Conservation (phyloP, 2,888 invertebrate species). For the Caenorhabditis imperialis region DNA sequence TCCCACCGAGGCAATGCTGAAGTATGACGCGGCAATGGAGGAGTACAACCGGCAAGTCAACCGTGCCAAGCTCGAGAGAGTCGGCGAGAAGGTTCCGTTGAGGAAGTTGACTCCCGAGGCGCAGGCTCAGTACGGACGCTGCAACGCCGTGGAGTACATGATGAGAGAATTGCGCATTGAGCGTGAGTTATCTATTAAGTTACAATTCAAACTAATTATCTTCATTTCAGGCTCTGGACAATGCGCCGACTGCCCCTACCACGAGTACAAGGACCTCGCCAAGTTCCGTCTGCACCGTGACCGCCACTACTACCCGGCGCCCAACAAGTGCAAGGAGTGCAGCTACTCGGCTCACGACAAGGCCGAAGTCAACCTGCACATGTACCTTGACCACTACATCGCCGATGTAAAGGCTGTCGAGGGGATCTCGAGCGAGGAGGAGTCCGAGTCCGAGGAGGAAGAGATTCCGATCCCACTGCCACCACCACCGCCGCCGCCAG, state of each 20-base stretch:
- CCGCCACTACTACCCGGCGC: background rate
- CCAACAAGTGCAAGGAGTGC: slow-evolving; percentile 16
- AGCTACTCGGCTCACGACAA: background rate
- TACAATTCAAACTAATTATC: background rate
- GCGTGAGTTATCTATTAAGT: background rate
- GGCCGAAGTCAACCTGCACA: slow-evolving; percentile 4
- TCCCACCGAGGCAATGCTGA: too few species aligned
- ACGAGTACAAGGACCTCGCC: background rate
- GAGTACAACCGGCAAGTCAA: too few species aligned
- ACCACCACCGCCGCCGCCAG: slow-evolving; percentile 4
- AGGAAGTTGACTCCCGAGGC: background rate
- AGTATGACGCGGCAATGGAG: too few species aligned
- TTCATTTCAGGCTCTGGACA: slow-evolving; percentile 15
- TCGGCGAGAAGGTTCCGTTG: background rate
- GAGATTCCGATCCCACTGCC: background rate
- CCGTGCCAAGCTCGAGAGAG: background rate
- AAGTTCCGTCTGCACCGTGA: slow-evolving; percentile 17
- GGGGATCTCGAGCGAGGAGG: slow-evolving; percentile 13
- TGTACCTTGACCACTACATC: slow-evolving; percentile 21
- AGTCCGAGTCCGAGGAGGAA: slow-evolving; percentile 22
- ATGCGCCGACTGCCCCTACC: slow-evolving; percentile 21
- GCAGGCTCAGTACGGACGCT: background rate
- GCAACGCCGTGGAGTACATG: slow-evolving; percentile 6
- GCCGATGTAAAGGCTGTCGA: slow-evolving; percentile 2
- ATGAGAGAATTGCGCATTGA: slow-evolving; percentile 1